A percentile compares a stretch with the other conserved stretches of the same genome.
phyloP scores from a whole-genome alignment of 2,113 vertebrate species.

The Pseudois nayaur region DNA sequence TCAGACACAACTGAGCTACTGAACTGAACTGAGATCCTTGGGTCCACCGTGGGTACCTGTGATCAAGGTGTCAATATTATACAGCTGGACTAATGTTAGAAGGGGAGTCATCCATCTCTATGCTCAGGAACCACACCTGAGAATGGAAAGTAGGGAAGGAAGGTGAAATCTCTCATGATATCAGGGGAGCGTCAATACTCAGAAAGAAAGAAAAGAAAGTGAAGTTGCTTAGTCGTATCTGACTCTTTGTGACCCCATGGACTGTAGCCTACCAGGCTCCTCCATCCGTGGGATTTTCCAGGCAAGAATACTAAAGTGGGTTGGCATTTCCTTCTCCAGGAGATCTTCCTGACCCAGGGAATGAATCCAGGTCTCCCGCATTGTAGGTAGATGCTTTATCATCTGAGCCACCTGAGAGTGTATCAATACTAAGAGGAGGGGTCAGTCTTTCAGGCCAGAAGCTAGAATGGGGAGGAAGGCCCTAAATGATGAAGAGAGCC shows the following conservation, averaged over 20 bases:
- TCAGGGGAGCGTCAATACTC: not conserved
- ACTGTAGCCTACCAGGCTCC: not conserved
- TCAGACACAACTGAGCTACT: not conserved
- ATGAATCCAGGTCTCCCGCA: accelerated
- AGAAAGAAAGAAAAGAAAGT: not conserved
- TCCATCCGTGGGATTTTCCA: accelerated
- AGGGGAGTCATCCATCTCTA: not conserved
- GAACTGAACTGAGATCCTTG: not conserved
- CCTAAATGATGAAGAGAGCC: not conserved
- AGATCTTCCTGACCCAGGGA: not conserved
- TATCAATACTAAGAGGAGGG: not conserved
- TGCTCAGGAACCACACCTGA: not conserved
- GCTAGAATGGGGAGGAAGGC: not conserved
- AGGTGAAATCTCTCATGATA: not conserved
- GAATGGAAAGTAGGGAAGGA: not conserved
- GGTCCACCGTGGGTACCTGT: not conserved
- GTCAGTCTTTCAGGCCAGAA: not conserved
- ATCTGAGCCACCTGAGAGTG: not conserved
- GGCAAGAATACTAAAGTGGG: not conserved
- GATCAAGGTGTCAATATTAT: not conserved
- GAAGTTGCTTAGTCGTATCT: not conserved
- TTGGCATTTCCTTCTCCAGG: not conserved
- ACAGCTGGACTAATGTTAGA: not conserved
- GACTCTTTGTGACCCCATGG: not conserved
- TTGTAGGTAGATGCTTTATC: not conserved